Conservation (phyloP, 1,140 invertebrate genomes). For the Drosophila grimshawi region DNA sequence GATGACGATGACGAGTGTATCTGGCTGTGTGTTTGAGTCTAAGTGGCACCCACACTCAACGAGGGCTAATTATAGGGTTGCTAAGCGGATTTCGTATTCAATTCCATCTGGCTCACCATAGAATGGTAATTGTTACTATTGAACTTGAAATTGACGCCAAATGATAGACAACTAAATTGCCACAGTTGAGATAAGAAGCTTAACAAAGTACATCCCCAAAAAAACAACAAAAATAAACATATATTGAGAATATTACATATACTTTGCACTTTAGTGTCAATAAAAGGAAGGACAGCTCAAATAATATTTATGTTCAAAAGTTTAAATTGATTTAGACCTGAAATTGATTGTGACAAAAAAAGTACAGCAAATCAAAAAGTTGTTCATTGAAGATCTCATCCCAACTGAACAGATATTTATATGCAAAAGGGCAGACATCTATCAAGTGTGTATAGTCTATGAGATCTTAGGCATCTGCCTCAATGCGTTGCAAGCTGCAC, state of each 20-base stretch:
- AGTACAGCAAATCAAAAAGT: no score
- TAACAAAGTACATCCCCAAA: background rate
- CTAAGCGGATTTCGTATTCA: conserved; percentile 71
- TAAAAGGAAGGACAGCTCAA: no score
- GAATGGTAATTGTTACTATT: conserved; percentile 7
- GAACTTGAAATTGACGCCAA: conserved; percentile 16
- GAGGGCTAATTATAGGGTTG: conserved; percentile 70
- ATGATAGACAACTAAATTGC: conserved; percentile 2
- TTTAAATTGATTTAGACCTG: no score
- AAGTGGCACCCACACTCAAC: conserved; percentile 35
- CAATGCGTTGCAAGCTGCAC: no score
- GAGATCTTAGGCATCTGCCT: no score
- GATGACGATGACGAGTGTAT: conserved; percentile 22
- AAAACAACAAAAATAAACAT: background rate
- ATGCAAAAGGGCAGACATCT: no score
- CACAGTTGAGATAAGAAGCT: background rate
- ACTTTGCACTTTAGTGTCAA: background rate
- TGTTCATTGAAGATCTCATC: no score
- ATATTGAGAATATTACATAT: background rate
- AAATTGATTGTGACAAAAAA: no score
- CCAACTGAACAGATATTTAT: no score
- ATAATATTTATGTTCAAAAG: no score
- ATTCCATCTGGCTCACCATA: conserved; percentile 12
- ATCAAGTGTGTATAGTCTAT: no score
- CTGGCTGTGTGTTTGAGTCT: background rate